Evolutionary conservation across 2,888 invertebrate genomes (phyloP).

Genomic region (Polylopha cassiicola): DNA sequence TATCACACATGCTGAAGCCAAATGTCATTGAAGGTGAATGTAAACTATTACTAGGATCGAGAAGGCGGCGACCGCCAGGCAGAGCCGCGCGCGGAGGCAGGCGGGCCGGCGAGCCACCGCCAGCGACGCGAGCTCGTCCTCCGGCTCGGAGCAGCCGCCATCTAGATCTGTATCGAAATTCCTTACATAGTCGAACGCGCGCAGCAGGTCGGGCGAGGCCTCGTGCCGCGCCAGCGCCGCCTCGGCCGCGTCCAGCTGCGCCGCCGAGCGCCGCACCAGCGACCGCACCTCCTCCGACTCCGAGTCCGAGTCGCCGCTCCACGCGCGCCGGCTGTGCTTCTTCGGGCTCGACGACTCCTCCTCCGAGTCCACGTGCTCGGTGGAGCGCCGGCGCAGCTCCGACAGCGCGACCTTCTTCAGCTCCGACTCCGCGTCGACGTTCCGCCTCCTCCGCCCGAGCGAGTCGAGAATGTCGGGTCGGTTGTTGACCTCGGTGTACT

Average conservation of each 20-base stretch:
- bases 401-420: slow-evolving; percentile 61
- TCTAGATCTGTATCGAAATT: slow-evolving; percentile 65
- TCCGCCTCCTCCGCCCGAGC: slow-evolving; percentile 49
- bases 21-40: slow-evolving; percentile 69
- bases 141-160: slow-evolving; percentile 47
- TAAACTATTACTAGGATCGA: slow-evolving; percentile 70
- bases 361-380: slow-evolving; percentile 63
- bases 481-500: slow-evolving; percentile 70
- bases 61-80: slow-evolving; percentile 69
- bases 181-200: slow-evolving; percentile 74
- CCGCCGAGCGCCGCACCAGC: slow-evolving; percentile 79
- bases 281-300: slow-evolving; percentile 81
- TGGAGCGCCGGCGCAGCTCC: slow-evolving; percentile 63
- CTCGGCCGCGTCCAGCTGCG: slow-evolving; percentile 79
- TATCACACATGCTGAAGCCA: slow-evolving; percentile 68
- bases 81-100: slow-evolving; percentile 60
- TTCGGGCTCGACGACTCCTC: slow-evolving; percentile 58
- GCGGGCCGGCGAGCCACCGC: slow-evolving; percentile 46
- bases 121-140: slow-evolving; percentile 38
- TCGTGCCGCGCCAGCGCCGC: slow-evolving; percentile 72
- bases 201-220: slow-evolving; percentile 65
- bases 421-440: slow-evolving; percentile 50
- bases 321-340: slow-evolving; percentile 52
- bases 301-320: slow-evolving; percentile 78
- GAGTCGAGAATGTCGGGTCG: slow-evolving; percentile 70